phyloP scores from a whole-genome alignment of 2,797 vertebrate genomes.

The Malurus leucopterus region DNA sequence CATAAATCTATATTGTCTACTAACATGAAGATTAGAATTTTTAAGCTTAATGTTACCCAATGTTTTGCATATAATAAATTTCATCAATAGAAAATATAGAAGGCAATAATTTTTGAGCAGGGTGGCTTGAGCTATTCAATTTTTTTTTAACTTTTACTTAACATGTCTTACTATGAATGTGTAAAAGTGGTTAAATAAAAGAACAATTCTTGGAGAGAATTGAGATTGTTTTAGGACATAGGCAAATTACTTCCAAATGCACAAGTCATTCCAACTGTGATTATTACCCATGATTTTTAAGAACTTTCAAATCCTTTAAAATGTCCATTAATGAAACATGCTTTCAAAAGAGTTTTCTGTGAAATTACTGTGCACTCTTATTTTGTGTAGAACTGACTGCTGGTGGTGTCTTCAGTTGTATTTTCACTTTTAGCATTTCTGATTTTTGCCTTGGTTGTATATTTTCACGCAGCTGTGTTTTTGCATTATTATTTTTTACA shows the following conservation, averaged over 20 bases:
- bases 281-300: not conserved
- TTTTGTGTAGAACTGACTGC: not conserved
- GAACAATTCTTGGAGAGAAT: not conserved
- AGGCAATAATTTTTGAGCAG: not conserved
- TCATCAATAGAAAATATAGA: not conserved
- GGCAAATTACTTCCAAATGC: not conserved
- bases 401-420: not conserved
- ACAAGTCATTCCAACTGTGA: not conserved
- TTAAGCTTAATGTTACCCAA: not conserved
- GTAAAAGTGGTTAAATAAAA: not conserved
- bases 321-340: not conserved
- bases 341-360: not conserved
- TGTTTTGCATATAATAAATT: not conserved
- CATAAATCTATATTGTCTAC: not conserved
- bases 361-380: not conserved
- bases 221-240: not conserved
- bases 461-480: not conserved
- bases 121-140: accelerated
- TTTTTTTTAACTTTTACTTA: not conserved
- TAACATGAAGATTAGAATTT: not conserved
- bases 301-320: not conserved
- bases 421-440: conserved; percentile 39
- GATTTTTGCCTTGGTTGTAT: not conserved
- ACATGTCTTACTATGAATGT: not conserved
- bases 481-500: not conserved